Percentiles rank a stretch among this genome's conserved stretches.
These are phyloP conservation scores for Chymomyza costata DNA, from an alignment of 1,140 invertebrate species.

Conservation along the genomic window DNA sequence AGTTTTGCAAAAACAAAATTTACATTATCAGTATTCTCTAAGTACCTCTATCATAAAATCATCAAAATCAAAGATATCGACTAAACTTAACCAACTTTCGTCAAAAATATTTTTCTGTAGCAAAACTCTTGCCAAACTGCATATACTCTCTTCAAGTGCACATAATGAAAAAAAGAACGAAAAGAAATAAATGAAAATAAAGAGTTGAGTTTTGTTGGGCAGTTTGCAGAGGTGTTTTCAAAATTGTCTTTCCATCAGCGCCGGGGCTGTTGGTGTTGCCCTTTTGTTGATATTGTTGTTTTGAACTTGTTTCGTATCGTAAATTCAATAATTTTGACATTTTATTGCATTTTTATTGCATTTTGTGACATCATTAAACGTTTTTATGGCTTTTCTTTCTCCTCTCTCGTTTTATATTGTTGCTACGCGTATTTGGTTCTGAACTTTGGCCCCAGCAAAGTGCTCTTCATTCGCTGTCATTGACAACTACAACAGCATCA, in stretches of 20 bases:
- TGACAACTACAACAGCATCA: no score
- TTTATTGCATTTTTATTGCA: conserved; percentile 75
- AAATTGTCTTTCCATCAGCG: conserved; percentile 14
- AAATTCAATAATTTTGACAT: conserved; percentile 75
- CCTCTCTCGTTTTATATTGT: no score
- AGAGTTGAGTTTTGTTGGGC: conserved; percentile 55
- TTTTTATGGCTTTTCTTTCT: conserved; percentile 74
- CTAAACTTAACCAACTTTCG: no score
- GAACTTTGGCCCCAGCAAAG: conserved; percentile 48
- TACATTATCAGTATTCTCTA: no score
- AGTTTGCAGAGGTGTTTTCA: conserved; percentile 50
- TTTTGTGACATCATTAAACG: conserved; percentile 75
- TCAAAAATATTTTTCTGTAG: no score
- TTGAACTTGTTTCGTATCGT: conserved; percentile 73
- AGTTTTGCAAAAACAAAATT: no score
- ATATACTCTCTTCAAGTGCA: no score
- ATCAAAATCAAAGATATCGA: no score
- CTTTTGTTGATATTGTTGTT: conserved; percentile 12
- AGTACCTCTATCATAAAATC: no score
- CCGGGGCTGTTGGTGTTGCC: conserved; percentile 21
- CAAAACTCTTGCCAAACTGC: no score
- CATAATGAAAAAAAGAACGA: conserved; percentile 22
- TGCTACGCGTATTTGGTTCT: conserved; percentile 57
- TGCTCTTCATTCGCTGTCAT: conserved; percentile 30
- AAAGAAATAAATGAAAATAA: conserved; percentile 57